phyloP scores from a whole-genome alignment of 2,888 invertebrate genomes.

The Lithosia quadra region DNA sequence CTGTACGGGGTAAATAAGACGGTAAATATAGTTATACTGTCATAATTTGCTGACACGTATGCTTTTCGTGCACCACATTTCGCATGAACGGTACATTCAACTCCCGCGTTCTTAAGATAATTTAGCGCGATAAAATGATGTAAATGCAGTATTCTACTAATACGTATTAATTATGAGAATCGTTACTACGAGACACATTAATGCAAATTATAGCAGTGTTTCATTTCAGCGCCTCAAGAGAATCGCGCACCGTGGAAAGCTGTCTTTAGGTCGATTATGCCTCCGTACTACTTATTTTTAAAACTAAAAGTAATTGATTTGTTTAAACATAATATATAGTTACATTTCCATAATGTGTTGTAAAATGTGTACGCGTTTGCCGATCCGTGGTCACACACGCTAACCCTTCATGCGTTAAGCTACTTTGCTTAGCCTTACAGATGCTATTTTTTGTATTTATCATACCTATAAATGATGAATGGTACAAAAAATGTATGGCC shows the following conservation, averaged over 20 bases:
- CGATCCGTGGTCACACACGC: too few relatives aligned
- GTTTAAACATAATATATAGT: background rate
- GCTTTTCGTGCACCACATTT: slow-evolving; percentile 1
- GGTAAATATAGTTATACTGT: background rate
- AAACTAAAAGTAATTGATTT: background rate
- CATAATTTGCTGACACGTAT: background rate
- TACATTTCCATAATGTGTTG: background rate
- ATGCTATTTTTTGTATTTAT: too few relatives aligned
- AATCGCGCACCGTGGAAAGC: background rate
- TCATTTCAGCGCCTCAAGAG: slow-evolving; percentile 1
- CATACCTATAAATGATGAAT: too few relatives aligned
- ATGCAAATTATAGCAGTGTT: background rate
- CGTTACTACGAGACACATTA: slow-evolving; percentile 9
- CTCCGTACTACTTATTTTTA: background rate
- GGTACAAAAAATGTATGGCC: too few relatives aligned
- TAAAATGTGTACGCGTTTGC: background rate
- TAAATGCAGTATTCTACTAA: slow-evolving; percentile 13
- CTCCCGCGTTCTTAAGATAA: slow-evolving; percentile 17
- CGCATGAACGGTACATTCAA: slow-evolving; percentile 17
- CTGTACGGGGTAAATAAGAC: background rate
- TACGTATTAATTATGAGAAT: slow-evolving; percentile 19
- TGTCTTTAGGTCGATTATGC: background rate
- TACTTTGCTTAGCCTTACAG: too few relatives aligned
- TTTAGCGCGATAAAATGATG: slow-evolving; percentile 13
- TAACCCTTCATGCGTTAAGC: too few relatives aligned